Conservation (phyloP, 92 coral and sea anemone species). For the Porites divaricata region DNA sequence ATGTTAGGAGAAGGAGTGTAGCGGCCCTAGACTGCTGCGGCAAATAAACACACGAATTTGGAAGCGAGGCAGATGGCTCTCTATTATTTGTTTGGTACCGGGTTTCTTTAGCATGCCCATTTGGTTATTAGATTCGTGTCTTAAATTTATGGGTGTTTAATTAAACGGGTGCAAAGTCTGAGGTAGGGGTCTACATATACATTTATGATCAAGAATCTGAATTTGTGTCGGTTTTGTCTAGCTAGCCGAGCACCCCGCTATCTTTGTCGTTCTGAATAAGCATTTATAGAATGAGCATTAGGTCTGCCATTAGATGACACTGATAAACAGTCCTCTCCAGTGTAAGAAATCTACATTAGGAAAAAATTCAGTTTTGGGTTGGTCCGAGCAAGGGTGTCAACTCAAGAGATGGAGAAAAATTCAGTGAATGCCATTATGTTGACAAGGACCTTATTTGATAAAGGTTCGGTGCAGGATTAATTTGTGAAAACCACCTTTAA, state of each 20-base stretch:
- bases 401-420: slow-evolving; percentile 16
- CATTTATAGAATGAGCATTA: neutral
- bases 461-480: neutral
- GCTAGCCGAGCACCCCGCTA: neutral
- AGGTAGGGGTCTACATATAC: neutral
- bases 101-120: slow-evolving; percentile 16
- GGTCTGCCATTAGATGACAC: neutral
- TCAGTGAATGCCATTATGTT: slow-evolving; percentile 22
- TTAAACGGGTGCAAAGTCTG: slow-evolving; percentile 26
- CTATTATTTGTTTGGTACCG: slow-evolving; percentile 14
- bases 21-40: slow-evolving; percentile 43
- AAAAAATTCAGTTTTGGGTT: slow-evolving; percentile 38
- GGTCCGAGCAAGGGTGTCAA: neutral
- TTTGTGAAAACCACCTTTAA: neutral
- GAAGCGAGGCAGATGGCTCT: slow-evolving; percentile 53
- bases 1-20: slow-evolving; percentile 43
- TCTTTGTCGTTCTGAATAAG: neutral
- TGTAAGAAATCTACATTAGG: neutral
- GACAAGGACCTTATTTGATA: neutral
- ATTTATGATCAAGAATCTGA: neutral
- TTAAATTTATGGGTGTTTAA: slow-evolving; percentile 3
- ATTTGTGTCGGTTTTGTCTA: neutral
- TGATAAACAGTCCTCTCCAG: neutral
- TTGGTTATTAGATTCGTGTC: neutral
- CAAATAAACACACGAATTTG: slow-evolving; percentile 42